phyloP scores from a whole-genome alignment of 2,888 invertebrate genomes.

The Amiota minor region DNA sequence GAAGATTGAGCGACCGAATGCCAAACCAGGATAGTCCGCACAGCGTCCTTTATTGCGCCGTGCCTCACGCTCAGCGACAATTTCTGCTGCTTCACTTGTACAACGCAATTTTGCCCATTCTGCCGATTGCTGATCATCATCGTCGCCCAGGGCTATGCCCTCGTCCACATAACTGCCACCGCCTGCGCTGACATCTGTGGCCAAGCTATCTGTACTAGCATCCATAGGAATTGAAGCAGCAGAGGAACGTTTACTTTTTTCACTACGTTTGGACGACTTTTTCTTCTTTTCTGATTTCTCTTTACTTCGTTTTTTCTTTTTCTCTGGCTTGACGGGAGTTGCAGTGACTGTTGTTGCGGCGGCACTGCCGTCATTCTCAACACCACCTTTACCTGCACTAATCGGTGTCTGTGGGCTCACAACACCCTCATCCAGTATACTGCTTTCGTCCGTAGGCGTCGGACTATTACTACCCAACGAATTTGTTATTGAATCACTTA shows the following conservation, averaged over 20 bases:
- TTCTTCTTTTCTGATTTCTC: constrained; percentile 61
- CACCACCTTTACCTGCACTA: constrained; percentile 19
- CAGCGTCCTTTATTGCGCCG: constrained; percentile 84
- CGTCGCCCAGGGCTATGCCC: constrained; percentile 75
- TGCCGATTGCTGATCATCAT: constrained; percentile 85
- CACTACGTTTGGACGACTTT: constrained; percentile 54
- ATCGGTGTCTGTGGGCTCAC: constrained; percentile 46
- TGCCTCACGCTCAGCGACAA: constrained; percentile 88
- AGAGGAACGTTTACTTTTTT: constrained; percentile 61
- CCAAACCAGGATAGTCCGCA: constrained; percentile 93
- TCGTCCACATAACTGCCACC: constrained; percentile 71
- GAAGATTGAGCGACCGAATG: constrained; percentile 92
- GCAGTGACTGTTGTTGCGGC: constrained; percentile 27
- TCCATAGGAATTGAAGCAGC: constrained; percentile 49
- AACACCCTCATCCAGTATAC: constrained; percentile 65
- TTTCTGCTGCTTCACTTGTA: constrained; percentile 91
- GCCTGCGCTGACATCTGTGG: constrained; percentile 55
- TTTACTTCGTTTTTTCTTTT: constrained; percentile 55
- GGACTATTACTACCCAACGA: constrained; percentile 71
- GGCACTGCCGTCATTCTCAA: neutral
- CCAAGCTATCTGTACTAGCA: constrained; percentile 56
- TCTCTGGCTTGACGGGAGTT: constrained; percentile 47
- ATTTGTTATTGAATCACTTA: constrained; percentile 65
- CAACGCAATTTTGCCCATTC: constrained; percentile 90
- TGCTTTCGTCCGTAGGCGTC: constrained; percentile 72